Base-by-base conservation (phyloP, 2,888 invertebrate species). In the Cataglyphis altisquamis region DNA sequence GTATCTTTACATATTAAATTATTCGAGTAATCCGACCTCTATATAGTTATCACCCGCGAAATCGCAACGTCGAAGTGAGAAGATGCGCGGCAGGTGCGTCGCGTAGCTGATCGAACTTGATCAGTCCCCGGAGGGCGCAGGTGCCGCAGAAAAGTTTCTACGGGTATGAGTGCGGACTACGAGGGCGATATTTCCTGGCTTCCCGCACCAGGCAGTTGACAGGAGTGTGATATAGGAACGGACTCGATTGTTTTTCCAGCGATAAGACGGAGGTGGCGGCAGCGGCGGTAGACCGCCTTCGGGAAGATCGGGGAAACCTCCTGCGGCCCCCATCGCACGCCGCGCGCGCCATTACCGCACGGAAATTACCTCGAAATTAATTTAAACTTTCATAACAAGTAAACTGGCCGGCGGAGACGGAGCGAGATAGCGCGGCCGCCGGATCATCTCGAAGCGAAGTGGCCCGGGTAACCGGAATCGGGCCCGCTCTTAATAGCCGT, bases 331-430 rank as follows among this genome's bases (percentile, higher is more conserved):
- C 62, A 52, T 70, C 74, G 64, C 36, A 32, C 74, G 57, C 63
- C 25, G 25, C 83, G 45, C 55, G 82, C 74, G 70, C 87, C 87
- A 87, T 87, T 87, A 84, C 82, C 72, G 83, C 87, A 84, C 89
- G 90, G 90, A 90, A 90, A 90, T 90, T 90, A 89, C 88, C 85
- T 86, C 84, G 84, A 89, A 89, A 90, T 90, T 90, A 90, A 90
- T 90, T 90, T 89, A 90, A 90, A 90, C 89, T 90, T 90, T 87
- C 83, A 74, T 81, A 84, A 87, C 87, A 78, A 83, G 84, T 84
- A 81, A 86, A 84, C 80, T 84, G 80, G 82, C 85, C 86, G 73
- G 62, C 85, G 77, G 82, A 86, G 74, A 77, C 82, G 73, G 55
- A 55, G 55, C 67, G 82, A 81, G 83, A 83, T 83, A 83, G 55